Conservation (phyloP, 2,797 vertebrate species). For the Pseudomugil gertrudae region DNA sequence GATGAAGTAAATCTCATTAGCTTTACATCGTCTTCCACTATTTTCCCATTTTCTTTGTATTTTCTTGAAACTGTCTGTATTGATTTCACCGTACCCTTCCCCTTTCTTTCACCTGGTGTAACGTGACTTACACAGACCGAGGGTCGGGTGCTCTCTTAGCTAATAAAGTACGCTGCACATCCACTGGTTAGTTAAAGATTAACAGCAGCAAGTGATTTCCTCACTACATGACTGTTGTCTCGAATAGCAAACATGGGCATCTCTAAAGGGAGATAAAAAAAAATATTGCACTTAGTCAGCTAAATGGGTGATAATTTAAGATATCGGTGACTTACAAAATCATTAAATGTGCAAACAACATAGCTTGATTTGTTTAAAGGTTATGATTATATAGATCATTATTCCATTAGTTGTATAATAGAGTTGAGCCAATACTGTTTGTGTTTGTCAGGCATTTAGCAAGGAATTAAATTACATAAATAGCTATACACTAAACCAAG, state of each 20-base stretch:
- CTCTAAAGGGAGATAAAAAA: conserved; percentile 8
- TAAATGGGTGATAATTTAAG: background rate
- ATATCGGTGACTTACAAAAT: background rate
- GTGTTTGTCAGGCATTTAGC: too few relatives aligned
- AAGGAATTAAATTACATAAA: too few relatives aligned
- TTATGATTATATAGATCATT: too few relatives aligned
- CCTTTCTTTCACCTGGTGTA: background rate
- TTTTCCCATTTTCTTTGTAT: conserved; percentile 7
- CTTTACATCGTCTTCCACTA: too few relatives aligned
- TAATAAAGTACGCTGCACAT: conserved; percentile 41
- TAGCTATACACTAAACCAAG: too few relatives aligned
- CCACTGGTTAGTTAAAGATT: conserved; percentile 58
- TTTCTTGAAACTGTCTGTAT: conserved; percentile 6
- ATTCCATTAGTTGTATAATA: too few relatives aligned
- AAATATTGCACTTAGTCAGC: background rate
- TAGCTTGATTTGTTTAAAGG: background rate
- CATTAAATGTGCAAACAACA: background rate
- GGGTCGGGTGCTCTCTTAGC: conserved; percentile 25
- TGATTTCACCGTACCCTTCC: background rate
- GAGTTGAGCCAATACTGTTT: too few relatives aligned
- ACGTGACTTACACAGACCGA: conserved; percentile 3
- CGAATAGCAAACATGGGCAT: conserved; percentile 2
- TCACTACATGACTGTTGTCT: conserved; percentile 26
- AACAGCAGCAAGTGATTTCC: conserved; percentile 53
- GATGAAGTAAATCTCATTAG: too few relatives aligned